Percentiles rank a stretch among this genome's conserved stretches.
Evolutionary conservation across 1,140 invertebrate genomes (phyloP).

Genomic region (Penaeus japonicus): DNA sequence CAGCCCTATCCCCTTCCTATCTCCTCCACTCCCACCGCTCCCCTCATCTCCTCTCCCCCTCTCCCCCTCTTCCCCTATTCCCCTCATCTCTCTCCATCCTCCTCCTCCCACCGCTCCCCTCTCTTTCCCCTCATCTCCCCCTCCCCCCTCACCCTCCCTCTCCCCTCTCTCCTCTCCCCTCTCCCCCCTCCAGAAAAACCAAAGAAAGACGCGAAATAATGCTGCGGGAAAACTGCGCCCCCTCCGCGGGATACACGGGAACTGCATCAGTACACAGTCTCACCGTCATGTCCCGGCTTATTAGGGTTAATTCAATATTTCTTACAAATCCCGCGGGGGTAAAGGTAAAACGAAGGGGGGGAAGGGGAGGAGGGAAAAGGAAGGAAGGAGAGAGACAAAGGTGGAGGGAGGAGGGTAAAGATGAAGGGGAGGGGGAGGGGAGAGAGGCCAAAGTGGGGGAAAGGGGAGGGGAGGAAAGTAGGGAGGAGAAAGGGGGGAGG

Average conservation of each 20-base stretch:
- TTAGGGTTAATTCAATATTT: constrained; percentile 48
- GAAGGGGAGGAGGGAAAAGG: background rate
- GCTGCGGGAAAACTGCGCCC: background rate
- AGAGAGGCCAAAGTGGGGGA: too few species aligned
- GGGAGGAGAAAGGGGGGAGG: background rate
- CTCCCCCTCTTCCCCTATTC: too few species aligned
- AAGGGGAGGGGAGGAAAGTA: too few species aligned
- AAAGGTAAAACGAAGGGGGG: background rate
- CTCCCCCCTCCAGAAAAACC: too few species aligned
- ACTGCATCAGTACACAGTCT: constrained; percentile 31
- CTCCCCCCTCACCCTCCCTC: too few species aligned
- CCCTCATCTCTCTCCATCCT: too few species aligned
- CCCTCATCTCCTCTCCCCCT: too few species aligned
- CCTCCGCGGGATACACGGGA: constrained; percentile 18
- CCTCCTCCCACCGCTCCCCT: background rate
- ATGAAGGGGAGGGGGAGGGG: background rate
- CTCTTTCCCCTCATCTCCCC: too few species aligned
- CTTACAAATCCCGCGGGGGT: constrained; percentile 26
- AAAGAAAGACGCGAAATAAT: background rate
- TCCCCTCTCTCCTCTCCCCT: too few species aligned
- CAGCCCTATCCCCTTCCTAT: too few species aligned
- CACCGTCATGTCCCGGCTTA: constrained; percentile 30
- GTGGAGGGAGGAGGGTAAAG: background rate
- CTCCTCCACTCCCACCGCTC: too few species aligned
- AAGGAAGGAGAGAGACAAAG: background rate